These are phyloP conservation scores for Listronotus bonariensis DNA, from an alignment of 1,140 invertebrate species.

Conservation along the genomic window DNA sequence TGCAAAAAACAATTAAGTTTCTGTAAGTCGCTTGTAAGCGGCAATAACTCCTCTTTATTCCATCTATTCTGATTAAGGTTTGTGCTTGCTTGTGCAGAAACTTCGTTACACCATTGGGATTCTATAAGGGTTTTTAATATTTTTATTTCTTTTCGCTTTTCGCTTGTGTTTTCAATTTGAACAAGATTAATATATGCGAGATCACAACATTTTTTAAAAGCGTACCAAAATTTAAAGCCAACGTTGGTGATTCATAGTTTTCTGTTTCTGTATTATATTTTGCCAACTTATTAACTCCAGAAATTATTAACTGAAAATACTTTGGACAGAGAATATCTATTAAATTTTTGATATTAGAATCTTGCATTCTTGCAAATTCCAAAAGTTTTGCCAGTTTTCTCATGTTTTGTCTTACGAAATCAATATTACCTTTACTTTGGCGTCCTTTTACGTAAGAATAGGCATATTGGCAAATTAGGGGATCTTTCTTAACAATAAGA, in stretches of 20 bases:
- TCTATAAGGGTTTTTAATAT: slow-evolving; percentile 5
- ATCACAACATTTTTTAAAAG: slow-evolving; percentile 6
- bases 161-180: slow-evolving; percentile 1
- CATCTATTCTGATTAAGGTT: not conserved
- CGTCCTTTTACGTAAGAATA: slow-evolving; percentile 4
- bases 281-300: slow-evolving; percentile 6
- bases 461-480: slow-evolving; percentile 5
- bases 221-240: slow-evolving; percentile 7
- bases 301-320: slow-evolving; percentile 2
- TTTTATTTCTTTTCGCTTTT: slow-evolving; percentile 9
- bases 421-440: slow-evolving; percentile 2
- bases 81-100: slow-evolving; percentile 4
- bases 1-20: slow-evolving; percentile 3
- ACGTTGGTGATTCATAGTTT: slow-evolving; percentile 4
- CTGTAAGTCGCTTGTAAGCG: slow-evolving; percentile 4
- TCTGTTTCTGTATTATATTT: slow-evolving; percentile 6
- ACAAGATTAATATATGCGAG: slow-evolving; percentile 6
- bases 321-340: slow-evolving; percentile 5
- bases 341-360: not conserved
- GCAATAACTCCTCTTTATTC: slow-evolving; percentile 4
- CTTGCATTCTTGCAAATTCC: not conserved
- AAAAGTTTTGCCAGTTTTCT: slow-evolving; percentile 5
- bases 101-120: slow-evolving; percentile 5
- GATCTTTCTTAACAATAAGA: slow-evolving; percentile 3
- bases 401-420: not conserved